Base-by-base conservation (phyloP, 2,113 vertebrate genomes). In the Campylomormyrus numenius region DNA sequence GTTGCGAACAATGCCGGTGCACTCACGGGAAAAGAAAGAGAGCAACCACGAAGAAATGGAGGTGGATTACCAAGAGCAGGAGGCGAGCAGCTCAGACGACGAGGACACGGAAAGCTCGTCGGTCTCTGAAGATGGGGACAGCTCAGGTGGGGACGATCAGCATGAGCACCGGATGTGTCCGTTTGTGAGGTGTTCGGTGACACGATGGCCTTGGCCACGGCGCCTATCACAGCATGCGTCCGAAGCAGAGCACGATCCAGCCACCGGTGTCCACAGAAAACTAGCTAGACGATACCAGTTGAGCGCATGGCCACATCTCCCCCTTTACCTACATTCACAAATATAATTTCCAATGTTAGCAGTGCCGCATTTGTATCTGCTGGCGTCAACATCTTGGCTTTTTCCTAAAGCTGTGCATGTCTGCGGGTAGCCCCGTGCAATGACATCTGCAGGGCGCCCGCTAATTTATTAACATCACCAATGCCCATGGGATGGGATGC, bases 21-120 rank as follows among this genome's bases (percentile, higher is more conserved):
- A 98, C 92, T 97, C 98, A 56, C 96, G 97, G 89, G 98, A 99
- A 90, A 99, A 99, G 94, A 99, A 98, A 90, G 97, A 99, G 90
- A 97, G 93, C 92, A 97, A 98, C 93, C 97, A 95, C 93, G 98
- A 98, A 93, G 98, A 99, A 90, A 99, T 99, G 98, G 98, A 99
- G 92, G 97, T 98, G 93, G 98, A 99, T 91, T 98, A 97, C 50
- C 97, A 97, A 2, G 98, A 99, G 91, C 98, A 98, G 19, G 98
- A 99, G 50, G 98, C 97, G n/a, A 97, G 97, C 95, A 98, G 95
- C 93, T 97, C 97, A 4, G 98, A 99, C 85, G 98, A 99, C 83
- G 98, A 99, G 90, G 98, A 99, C 91, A 97, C 97, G 0, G 98
- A 99, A 94, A 97, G 97, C 92, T 97, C 98, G 2, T 98, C 98